Conservation (phyloP, 2,113 vertebrate genomes). For the Columbina picui region DNA sequence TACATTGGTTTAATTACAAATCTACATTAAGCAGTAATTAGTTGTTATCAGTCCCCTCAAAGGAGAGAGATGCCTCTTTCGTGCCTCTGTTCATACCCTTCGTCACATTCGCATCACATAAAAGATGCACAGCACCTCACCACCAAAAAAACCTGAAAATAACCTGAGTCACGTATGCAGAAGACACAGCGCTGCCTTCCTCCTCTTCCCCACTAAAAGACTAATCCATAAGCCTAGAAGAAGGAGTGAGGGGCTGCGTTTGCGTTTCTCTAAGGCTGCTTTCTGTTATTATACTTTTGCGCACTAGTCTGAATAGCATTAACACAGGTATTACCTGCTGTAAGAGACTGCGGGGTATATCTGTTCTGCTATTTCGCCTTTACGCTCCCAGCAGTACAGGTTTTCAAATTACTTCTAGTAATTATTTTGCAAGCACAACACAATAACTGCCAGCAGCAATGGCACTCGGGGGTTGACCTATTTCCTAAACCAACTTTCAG, state of each 20-base stretch:
- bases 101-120: fast-evolving
- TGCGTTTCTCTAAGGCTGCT: not conserved
- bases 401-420: conserved; percentile 24
- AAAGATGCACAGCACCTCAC: not conserved
- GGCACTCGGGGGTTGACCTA: not conserved
- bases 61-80: not conserved
- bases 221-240: not conserved
- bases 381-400: not conserved
- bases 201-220: not conserved
- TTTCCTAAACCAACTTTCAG: not conserved
- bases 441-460: not conserved
- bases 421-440: not conserved
- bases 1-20: not conserved
- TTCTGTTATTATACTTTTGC: not conserved
- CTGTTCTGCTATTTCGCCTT: not conserved
- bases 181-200: not conserved
- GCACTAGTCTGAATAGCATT: not conserved
- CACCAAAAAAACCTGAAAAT: not conserved
- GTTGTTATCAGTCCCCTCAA: not conserved
- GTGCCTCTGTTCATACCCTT: not conserved
- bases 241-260: not conserved
- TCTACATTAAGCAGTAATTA: not conserved
- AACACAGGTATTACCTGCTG: not conserved
- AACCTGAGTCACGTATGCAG: not conserved
- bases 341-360: not conserved